Evolutionary conservation across 2,113 vertebrate genomes (phyloP), one percentile per base, ranked within the genome.

Genomic region (Solea solea): DNA sequence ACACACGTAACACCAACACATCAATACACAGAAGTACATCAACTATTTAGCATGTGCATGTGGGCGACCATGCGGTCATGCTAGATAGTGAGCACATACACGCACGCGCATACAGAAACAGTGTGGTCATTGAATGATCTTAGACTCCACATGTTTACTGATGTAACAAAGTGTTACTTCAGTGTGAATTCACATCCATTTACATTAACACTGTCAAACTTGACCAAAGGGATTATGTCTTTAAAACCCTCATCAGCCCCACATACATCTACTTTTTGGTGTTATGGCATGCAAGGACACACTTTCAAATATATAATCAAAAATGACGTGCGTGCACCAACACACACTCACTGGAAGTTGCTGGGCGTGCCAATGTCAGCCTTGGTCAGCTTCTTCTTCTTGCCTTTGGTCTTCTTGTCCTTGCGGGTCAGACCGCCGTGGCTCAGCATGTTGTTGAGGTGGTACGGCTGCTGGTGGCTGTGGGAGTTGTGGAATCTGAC

Each of bases 321-420:
- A 46, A 5, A 12, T 46, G 44, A 46, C 9, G 25, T n/a, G 12
- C 45, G 2, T 11, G 45, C 45, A 46, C 45, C 9, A 8, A 12
- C 15, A 21, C 2, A 44, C 9, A 87, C 95, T 96, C 94, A 99
- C 98, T 99, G 97, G 89, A 99, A 99, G 92, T 99, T 98, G 91
- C 96, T 98, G 52, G 98, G 98, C 0, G 96, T 97, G 86, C 97
- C 97, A 84, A 99, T 99, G 93, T 99, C 97, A 14, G 97, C 98
- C 88, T 99, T 99, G 27, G 98, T 99, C 86, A 99, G 87, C 87
- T 94, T 98, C 89, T 97, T 99, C 91, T 96, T 96, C 93, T 97
- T 98, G 88, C 94, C 86, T 91, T 98, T 98, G 86, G 91, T 95
- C 90, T 98, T 99, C 93, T 97, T 98, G 93, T 97, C 96, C 90